Evolutionary conservation across 2,888 invertebrate species (phyloP).

Genomic region (Ornithoptera priamus): DNA sequence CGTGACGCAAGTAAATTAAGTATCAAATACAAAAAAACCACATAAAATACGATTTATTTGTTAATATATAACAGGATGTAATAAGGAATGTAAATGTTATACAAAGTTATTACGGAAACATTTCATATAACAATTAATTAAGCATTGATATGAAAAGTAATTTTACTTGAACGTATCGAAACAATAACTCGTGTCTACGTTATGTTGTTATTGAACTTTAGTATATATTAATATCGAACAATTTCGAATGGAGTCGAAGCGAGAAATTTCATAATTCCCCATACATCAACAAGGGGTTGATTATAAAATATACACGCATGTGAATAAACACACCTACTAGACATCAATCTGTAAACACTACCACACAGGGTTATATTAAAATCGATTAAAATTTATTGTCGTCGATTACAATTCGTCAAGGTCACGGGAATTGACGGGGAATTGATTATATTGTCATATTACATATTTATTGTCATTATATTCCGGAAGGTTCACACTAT

Average conservation of each 20-base stretch:
- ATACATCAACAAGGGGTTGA: neutral
- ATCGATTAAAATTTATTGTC: conserved; percentile 51
- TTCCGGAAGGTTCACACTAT: conserved; percentile 44
- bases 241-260: conserved; percentile 3
- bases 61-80: neutral
- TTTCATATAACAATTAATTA: no score
- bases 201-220: no score
- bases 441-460: conserved; percentile 53
- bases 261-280: conserved; percentile 6
- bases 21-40: neutral
- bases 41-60: no score
- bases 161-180: no score
- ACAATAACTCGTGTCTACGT: no score
- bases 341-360: conserved; percentile 60
- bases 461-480: conserved; percentile 57
- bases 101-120: no score
- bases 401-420: conserved; percentile 42
- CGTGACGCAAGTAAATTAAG: neutral
- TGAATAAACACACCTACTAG: conserved; percentile 35
- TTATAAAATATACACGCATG: conserved; percentile 32
- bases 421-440: conserved; percentile 67
- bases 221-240: neutral
- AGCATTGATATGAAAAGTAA: no score
- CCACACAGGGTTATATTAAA: conserved; percentile 30
- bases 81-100: no score